phyloP scores from a whole-genome alignment of 1,140 invertebrate species.

The Drosophila tsacasi region DNA sequence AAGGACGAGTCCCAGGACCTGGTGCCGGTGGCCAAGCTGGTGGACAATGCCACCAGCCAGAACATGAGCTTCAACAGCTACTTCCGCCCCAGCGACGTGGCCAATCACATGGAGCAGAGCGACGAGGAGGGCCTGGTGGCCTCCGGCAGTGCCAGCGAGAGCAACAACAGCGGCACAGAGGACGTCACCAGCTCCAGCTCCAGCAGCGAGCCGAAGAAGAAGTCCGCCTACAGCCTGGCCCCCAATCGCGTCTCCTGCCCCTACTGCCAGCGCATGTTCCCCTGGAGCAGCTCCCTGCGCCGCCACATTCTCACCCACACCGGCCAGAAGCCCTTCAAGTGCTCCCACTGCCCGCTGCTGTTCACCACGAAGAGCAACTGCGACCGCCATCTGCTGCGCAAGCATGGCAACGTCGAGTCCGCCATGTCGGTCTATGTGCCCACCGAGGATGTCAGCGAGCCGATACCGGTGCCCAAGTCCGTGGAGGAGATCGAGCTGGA shows the following conservation, averaged over 20 bases:
- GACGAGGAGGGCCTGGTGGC: slow-evolving; percentile 91
- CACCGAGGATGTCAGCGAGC: slow-evolving; percentile 83
- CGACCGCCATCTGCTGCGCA: slow-evolving; percentile 95
- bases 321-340: slow-evolving; percentile 98
- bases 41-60: slow-evolving; percentile 92
- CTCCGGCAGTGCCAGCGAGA: slow-evolving; percentile 90
- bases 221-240: slow-evolving; percentile 97
- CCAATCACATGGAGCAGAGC: slow-evolving; percentile 86
- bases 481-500: slow-evolving; percentile 81
- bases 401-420: slow-evolving; percentile 89
- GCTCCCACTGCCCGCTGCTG: slow-evolving; percentile 94
- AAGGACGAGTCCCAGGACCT: slow-evolving; percentile 88
- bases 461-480: slow-evolving; percentile 81
- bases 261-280: slow-evolving; percentile 96
- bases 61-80: slow-evolving; percentile 87
- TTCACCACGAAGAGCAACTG: slow-evolving; percentile 99
- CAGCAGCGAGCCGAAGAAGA: slow-evolving; percentile 87
- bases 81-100: slow-evolving; percentile 86
- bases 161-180: slow-evolving; percentile 93
- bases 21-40: slow-evolving; percentile 90
- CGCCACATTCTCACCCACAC: slow-evolving; percentile 97
- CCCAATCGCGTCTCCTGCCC: slow-evolving; percentile 96
- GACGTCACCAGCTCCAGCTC: slow-evolving; percentile 86
- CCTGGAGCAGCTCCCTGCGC: slow-evolving; percentile 97
- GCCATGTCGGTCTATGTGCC: slow-evolving; percentile 84